Base-by-base conservation (phyloP, 23 tunicate genomes). In the Oikopleura vanhoeffeni region DNA sequence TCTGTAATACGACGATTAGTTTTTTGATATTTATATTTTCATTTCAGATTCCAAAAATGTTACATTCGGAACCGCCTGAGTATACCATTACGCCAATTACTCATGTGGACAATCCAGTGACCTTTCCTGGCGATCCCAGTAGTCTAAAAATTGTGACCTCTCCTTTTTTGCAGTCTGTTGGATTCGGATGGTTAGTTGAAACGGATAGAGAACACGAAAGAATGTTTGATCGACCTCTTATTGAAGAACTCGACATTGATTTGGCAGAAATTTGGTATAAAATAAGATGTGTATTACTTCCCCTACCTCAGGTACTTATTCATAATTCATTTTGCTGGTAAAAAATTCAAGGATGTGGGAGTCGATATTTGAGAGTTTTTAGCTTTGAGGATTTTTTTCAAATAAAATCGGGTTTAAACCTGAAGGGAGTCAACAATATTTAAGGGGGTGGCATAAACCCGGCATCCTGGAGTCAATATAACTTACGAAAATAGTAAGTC, bases 171-270 rank as follows among this genome's bases (percentile, higher is more conserved):
- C 34, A 71, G 35, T 13, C 27, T 33, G 36, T 71, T 4, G 35
- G 35, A 4, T 2, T 71, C 83, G 98, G 95, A 1, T 94, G 98
- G 98, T 85, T 94, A 40, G 84, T 94, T 8, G 98, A 94, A 57
- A 88, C 98, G 38, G 94, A 90, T 2, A 92, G 89, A 40, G 87
- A 76, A 30, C 87, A 85, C 0, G 95, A 88, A 24, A 76, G 67
- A 0, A 87, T 86, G 41, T 41, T 67, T 41, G 91, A 94, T 39
- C 40, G 40, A 58, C 98, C 98, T n/a, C 64, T 94, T 33, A 57
- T 94, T 4, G 98, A 94, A 57, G 98, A 94, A 41, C 89, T 94
- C 2, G 98, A 94, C 76, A 94, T 94, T 85, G 98, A 94, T 85
- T 83, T 84, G 0, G 88, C 87, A 83, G 98, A 94, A 83, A 90